Percentiles rank a stretch among this genome's conserved stretches.
These are phyloP conservation scores for Neodiprion fabricii DNA, from an alignment of 1,140 invertebrate genomes.

Conservation along the genomic window DNA sequence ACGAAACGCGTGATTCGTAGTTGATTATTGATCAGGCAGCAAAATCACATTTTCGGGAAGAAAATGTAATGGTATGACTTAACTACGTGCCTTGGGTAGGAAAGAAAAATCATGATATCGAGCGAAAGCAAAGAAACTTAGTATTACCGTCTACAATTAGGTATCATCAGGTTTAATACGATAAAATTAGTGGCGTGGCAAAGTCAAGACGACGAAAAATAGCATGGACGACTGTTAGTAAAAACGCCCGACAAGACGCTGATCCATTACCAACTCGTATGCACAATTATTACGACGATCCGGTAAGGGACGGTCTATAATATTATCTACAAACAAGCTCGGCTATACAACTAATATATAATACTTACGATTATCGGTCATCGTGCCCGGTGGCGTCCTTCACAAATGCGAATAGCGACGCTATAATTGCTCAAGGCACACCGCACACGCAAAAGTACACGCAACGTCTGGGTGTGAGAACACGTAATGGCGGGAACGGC, in stretches of 20 bases:
- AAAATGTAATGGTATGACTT: too few relatives aligned
- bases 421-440: not conserved
- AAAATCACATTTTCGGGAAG: not conserved
- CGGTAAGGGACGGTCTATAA: not conserved
- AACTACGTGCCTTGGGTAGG: too few relatives aligned
- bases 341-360: not conserved
- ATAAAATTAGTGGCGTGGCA: too few relatives aligned
- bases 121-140: not conserved
- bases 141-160: not conserved
- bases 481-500: constrained; percentile 41
- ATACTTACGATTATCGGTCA: constrained; percentile 56
- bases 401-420: not conserved
- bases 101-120: too few relatives aligned
- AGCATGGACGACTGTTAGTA: not conserved
- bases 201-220: not conserved
- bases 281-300: not conserved
- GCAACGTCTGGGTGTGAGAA: constrained; percentile 21
- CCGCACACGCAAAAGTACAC: not conserved
- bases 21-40: not conserved
- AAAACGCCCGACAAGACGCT: not conserved
- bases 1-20: not conserved
- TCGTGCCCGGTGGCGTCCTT: constrained; percentile 29
- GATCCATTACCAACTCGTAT: not conserved
- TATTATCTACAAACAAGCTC: not conserved
- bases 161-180: too few relatives aligned